Conservation (phyloP, 1,140 invertebrate genomes). For the Eriosoma lanigerum region DNA sequence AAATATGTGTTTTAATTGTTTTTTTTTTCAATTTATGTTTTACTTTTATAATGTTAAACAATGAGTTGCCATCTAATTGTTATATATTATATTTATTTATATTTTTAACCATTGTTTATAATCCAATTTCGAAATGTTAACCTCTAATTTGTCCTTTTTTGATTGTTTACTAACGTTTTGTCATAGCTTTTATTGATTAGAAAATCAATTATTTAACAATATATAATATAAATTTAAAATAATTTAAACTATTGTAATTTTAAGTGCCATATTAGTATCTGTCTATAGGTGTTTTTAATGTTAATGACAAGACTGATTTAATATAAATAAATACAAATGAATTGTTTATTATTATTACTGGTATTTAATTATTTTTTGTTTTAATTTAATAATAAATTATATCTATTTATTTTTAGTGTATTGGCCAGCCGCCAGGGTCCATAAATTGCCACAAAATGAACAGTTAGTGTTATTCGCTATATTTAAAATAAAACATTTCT, state of each 20-base stretch:
- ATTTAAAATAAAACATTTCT: too few relatives aligned
- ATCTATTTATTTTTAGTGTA: background rate
- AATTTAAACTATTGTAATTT: constrained; percentile 16
- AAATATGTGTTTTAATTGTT: background rate
- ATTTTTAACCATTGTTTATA: background rate
- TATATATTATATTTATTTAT: background rate
- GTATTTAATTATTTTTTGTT: background rate
- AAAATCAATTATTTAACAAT: too few relatives aligned
- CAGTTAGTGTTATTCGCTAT: too few relatives aligned
- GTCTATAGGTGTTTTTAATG: constrained; percentile 21
- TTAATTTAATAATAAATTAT: too few relatives aligned
- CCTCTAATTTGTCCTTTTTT: constrained; percentile 10
- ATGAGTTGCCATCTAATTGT: background rate
- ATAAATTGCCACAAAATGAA: background rate
- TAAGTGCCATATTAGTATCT: constrained; percentile 44
- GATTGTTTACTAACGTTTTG: background rate
- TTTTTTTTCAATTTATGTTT: background rate
- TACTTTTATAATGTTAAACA: background rate
- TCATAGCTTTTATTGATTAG: too few relatives aligned
- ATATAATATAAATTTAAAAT: background rate
- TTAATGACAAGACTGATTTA: constrained; percentile 44
- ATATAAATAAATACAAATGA: constrained; percentile 11
- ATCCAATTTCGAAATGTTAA: background rate
- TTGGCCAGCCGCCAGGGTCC: background rate
- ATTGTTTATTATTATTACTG: background rate